Conservation (phyloP, 2,888 invertebrate species). For the Drosophila cognata region DNA sequence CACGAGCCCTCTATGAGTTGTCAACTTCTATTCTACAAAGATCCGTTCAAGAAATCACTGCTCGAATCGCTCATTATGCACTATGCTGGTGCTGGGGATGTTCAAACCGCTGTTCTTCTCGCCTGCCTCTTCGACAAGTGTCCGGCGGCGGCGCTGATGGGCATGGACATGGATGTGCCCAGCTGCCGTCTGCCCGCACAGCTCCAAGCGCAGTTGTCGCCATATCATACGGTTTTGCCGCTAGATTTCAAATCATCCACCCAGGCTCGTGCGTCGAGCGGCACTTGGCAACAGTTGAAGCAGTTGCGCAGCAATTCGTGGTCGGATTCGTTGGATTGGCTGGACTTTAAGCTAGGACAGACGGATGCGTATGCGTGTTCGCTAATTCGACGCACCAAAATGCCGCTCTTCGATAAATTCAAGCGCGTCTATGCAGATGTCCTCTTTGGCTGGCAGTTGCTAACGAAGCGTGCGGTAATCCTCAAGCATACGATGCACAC, state of each 20-base stretch:
- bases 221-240: conserved; percentile 93
- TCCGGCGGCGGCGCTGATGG: conserved; percentile 85
- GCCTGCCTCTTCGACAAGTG: conserved; percentile 93
- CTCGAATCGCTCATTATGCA: conserved; percentile 93
- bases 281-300: conserved; percentile 89
- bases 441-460: conserved; percentile 92
- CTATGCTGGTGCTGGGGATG: conserved; percentile 92
- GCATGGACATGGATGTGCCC: conserved; percentile 40
- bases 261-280: conserved; percentile 84
- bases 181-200: conserved; percentile 60
- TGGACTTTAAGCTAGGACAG: conserved; percentile 68
- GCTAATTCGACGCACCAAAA: conserved; percentile 82
- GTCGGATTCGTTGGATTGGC: conserved; percentile 92
- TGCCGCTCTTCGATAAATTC: conserved; percentile 90
- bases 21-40: conserved; percentile 90
- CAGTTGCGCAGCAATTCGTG: conserved; percentile 93
- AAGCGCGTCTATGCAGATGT: conserved; percentile 95
- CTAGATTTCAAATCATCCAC: conserved; percentile 90
- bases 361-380: conserved; percentile 79
- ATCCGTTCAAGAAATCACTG: conserved; percentile 94
- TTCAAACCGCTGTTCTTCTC: conserved; percentile 97
- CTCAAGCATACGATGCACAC: conserved; percentile 87
- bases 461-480: conserved; percentile 92
- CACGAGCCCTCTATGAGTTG: conserved; percentile 85
- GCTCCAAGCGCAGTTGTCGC: conserved; percentile 87